Evolutionary conservation across 1,140 invertebrate species (phyloP), one percentile per base, ranked within the genome.

Genomic region (Trissolcus basalis): DNA sequence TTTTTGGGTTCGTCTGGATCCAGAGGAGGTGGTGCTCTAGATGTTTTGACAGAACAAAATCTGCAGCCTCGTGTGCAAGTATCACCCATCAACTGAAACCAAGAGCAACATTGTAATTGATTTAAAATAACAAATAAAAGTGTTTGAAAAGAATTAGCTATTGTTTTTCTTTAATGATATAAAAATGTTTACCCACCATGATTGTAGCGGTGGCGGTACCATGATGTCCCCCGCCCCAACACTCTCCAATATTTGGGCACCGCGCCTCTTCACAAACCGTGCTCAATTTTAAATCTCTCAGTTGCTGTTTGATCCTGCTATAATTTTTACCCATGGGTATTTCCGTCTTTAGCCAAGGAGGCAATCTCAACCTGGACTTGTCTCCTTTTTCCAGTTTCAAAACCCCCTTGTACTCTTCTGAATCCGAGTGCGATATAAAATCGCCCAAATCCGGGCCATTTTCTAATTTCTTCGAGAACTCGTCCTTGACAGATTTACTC

Each of bases 231-330:
- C 95, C 98, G 72, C 97, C 97, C 98, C 98, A 99, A 89, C 98
- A 99, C 90, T 99, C 97, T 14, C 97, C 97, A 79, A 99, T 99
- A 88, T 99, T 99, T 0, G 98, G 98, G 91, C 98, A 99, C 72
- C 96, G 90, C 0, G 98, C 98, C 90, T 99, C 98, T 86, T 99
- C 97, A 88, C 98, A 99, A 0, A 99, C 98, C 1, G 98, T 99
- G 80, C 96, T 95, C 8, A 99, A 89, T 79, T 98, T 98, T 10
- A 99, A 89, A 11, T 93, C 91, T 58, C 96, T 89, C 9, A 99
- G 88, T 82, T 97, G 94, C 50, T 94, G 90, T 83, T 99, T 99
- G 11, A 99, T 87, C 81, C 92, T 92, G 74, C 90, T 92, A 83
- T 93, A 97, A 88, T 96, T 96, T 81, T 93, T 90, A 33, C 94